Percentiles rank a stretch among this genome's conserved stretches.
These are phyloP conservation scores for Xenopus petersii DNA, from an alignment of 2,797 vertebrate genomes.

Conservation along the genomic window DNA sequence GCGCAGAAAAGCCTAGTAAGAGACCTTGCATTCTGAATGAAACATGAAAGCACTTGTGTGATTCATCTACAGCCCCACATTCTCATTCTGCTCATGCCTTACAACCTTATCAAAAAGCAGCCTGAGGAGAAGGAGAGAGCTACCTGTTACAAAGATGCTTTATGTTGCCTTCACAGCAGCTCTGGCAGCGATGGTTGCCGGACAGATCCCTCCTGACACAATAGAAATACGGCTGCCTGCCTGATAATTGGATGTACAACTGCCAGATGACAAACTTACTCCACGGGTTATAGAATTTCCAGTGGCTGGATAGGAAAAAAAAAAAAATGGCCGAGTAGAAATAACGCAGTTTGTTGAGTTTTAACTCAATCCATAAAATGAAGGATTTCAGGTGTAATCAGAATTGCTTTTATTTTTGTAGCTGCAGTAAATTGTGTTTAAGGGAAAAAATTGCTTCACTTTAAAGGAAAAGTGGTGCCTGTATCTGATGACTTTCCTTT, in stretches of 20 bases:
- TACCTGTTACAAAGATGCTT: slow-evolving; percentile 40
- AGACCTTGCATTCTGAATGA: slow-evolving; percentile 29
- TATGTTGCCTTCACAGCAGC: slow-evolving; percentile 34
- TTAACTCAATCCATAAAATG: slow-evolving; percentile 25
- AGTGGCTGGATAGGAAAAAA: slow-evolving; percentile 19
- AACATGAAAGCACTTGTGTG: not conserved
- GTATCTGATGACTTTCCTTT: no score
- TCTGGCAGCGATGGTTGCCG: slow-evolving; percentile 27
- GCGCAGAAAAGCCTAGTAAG: not conserved
- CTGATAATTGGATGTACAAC: slow-evolving; percentile 45
- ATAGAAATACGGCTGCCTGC: slow-evolving; percentile 43
- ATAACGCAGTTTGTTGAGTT: slow-evolving; percentile 28
- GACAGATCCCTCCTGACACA: slow-evolving; percentile 47
- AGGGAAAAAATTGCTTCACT: no score
- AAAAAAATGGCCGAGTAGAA: slow-evolving; percentile 31
- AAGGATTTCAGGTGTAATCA: not conserved
- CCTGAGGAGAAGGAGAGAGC: slow-evolving; percentile 24
- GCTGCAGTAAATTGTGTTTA: no score
- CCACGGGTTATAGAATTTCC: slow-evolving; percentile 43
- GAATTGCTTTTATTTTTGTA: not conserved
- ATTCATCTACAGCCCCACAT: not conserved
- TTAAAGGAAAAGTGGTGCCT: no score
- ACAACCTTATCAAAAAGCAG: slow-evolving; percentile 31
- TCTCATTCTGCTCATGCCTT: slow-evolving; percentile 33
- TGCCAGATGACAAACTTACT: slow-evolving; percentile 43